Base-by-base conservation (phyloP, 2,888 invertebrate genomes). In the Entomobrya multifasciata region DNA sequence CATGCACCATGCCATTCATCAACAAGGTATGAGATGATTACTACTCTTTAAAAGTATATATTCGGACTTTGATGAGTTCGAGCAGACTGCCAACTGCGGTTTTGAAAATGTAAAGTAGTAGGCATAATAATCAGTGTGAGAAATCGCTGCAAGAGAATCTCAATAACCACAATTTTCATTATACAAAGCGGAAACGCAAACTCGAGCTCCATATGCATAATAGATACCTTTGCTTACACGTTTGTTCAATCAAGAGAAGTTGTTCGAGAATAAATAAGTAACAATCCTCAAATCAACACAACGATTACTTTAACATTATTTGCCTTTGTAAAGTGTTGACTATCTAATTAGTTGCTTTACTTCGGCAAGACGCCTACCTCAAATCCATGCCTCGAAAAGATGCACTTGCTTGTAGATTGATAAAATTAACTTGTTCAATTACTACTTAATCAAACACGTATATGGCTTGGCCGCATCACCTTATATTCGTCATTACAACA, bases 111-210 rank as follows among this genome's bases (percentile, higher is more conserved):
- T 47, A 70, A 20, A 62, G 62, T 30, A 13, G 62, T 10, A 15
- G 25, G 10, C 30, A n/a, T n/a, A n/a, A n/a, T 78, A 85, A 85
- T 85, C 85, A 85, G 70, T 85, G 85, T 85, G 85, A 78, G 85
- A 85, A 85, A 85, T 78, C 78, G 30, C 27, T 41, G 47, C 52
- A 44, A 77, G 57, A 57, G 36, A 77, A 67, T 67, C 30, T 67
- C 60, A 83, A 70, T 47, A 70, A 78, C 78, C 55, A 57, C 41
- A 85, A 70, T 85, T 85, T 85, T 85, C 85, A 78, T 85, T 78
- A 78, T 22, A 57, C n/a, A 78, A 44, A 78, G 60, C 70, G 85
- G 78, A 85, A 78, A 36, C 49, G 47, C 82, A 36, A 36, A 36
- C 36, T n/a, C n/a, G n/a, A n/a, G n/a, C n/a, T n/a, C n/a, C n/a